phyloP scores from a whole-genome alignment of 1,140 invertebrate genomes.

The Pachypsylla venusta region DNA sequence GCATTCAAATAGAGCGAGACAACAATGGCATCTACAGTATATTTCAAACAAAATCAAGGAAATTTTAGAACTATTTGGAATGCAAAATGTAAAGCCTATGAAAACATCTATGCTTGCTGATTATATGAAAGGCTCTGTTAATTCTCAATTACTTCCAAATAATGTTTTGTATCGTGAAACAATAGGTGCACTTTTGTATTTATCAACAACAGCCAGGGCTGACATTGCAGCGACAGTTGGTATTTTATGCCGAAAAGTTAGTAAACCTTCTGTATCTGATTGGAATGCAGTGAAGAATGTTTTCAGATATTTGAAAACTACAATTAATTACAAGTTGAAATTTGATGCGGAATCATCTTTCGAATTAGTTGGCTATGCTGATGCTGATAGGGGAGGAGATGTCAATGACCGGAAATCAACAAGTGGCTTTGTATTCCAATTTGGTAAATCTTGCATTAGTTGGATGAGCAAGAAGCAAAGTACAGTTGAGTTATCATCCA shows the following conservation, averaged over 20 bases:
- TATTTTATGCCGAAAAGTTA: conserved; percentile 25
- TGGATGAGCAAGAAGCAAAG: conserved; percentile 24
- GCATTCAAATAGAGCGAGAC: no score
- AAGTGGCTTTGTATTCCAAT: conserved; percentile 21
- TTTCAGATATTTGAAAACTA: conserved; percentile 30
- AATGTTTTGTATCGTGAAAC: no score
- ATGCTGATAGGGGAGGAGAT: conserved; percentile 28
- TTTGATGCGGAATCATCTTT: conserved; percentile 23
- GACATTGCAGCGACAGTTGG: no score
- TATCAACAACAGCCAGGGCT: no score
- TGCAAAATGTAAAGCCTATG: no score
- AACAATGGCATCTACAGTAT: no score
- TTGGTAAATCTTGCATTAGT: conserved; percentile 16
- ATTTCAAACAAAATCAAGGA: no score
- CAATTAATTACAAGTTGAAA: conserved; percentile 22
- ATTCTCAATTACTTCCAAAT: no score
- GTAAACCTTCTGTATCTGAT: conserved; percentile 22
- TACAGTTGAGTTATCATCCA: conserved; percentile 22
- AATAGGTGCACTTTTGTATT: no score
- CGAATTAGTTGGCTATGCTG: conserved; percentile 30
- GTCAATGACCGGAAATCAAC: conserved; percentile 24
- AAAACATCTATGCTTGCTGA: no score
- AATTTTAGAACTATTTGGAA: no score
- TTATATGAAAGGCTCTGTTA: no score
- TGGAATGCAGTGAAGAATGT: conserved; percentile 29